Percentiles rank a stretch among this genome's conserved stretches.
phyloP scores from a whole-genome alignment of 1,140 invertebrate genomes.

The Apocrypta bakeri region DNA sequence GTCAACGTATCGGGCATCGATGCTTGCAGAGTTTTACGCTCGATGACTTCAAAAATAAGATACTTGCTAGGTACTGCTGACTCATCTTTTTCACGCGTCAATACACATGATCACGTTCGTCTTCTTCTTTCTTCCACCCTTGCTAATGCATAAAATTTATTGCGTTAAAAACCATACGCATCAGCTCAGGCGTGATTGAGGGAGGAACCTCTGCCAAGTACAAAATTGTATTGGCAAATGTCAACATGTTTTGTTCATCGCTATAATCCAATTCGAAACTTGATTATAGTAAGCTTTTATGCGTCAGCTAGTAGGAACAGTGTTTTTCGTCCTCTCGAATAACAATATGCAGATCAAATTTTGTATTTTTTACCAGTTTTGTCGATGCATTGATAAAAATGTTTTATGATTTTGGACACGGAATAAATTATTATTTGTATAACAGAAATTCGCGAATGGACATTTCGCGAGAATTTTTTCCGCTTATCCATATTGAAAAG shows the following conservation, averaged over 20 bases:
- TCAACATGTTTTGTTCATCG: neutral
- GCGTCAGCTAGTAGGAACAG: too few relatives aligned
- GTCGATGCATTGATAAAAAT: too few relatives aligned
- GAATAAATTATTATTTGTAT: too few relatives aligned
- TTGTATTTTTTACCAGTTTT: too few relatives aligned
- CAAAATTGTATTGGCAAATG: constrained; percentile 27
- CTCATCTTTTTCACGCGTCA: constrained; percentile 34
- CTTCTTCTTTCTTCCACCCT: neutral
- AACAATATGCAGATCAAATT: too few relatives aligned
- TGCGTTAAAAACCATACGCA: neutral
- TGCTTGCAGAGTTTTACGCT: neutral
- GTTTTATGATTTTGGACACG: too few relatives aligned
- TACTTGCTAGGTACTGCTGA: constrained; percentile 16
- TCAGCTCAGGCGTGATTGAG: too few relatives aligned
- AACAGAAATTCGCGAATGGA: too few relatives aligned
- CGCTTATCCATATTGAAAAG: too few relatives aligned
- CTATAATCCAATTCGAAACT: constrained; percentile 22
- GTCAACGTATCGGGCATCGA: too few relatives aligned
- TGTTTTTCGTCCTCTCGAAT: too few relatives aligned
- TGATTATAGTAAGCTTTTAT: neutral
- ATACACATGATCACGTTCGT: constrained; percentile 19
- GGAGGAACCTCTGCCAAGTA: neutral
- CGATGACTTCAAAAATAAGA: constrained; percentile 40
- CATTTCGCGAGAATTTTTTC: too few relatives aligned
- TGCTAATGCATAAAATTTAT: constrained; percentile 35